Conservation (phyloP, 2,888 invertebrate genomes). For the Seira ritae region DNA sequence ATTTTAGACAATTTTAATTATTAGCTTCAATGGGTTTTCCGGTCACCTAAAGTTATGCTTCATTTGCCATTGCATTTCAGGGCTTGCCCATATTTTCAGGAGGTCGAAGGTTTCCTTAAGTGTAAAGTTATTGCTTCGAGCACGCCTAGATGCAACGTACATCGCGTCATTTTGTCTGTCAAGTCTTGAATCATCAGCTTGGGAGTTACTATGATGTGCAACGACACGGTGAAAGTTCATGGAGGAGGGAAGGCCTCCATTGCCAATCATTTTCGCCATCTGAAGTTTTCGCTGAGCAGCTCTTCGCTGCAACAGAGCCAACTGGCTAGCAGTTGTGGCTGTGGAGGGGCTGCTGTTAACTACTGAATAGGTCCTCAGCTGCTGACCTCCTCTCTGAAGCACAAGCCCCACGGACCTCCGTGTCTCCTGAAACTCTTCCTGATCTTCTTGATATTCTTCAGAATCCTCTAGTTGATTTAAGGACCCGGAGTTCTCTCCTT, state of each 20-base stretch:
- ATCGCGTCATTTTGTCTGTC: constrained; percentile 69
- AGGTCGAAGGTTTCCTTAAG: constrained; percentile 73
- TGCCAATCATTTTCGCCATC: constrained; percentile 72
- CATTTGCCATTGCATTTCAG: constrained; percentile 73
- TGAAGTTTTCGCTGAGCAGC: constrained; percentile 70
- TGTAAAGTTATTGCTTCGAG: constrained; percentile 73
- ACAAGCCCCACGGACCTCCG: constrained; percentile 41
- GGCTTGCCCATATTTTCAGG: constrained; percentile 73
- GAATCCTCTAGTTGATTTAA: constrained; percentile 40
- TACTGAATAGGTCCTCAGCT: constrained; percentile 44
- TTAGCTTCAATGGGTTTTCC: no score
- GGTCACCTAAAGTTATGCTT: constrained; percentile 64
- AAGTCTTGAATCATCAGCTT: constrained; percentile 44
- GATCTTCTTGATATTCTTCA: constrained; percentile 47
- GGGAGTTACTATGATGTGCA: constrained; percentile 21
- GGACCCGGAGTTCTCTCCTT: constrained; percentile 57
- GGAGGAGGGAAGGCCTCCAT: constrained; percentile 61
- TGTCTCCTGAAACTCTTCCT: constrained; percentile 43
- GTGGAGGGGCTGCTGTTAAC: constrained; percentile 41
- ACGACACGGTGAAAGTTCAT: constrained; percentile 56
- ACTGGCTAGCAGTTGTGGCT: constrained; percentile 39
- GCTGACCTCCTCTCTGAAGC: constrained; percentile 26
- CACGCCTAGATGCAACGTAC: constrained; percentile 71
- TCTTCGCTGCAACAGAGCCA: constrained; percentile 57
- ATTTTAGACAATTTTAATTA: no score